Evolutionary conservation across 2,113 vertebrate species (phyloP).

Genomic region (Mellivora capensis): DNA sequence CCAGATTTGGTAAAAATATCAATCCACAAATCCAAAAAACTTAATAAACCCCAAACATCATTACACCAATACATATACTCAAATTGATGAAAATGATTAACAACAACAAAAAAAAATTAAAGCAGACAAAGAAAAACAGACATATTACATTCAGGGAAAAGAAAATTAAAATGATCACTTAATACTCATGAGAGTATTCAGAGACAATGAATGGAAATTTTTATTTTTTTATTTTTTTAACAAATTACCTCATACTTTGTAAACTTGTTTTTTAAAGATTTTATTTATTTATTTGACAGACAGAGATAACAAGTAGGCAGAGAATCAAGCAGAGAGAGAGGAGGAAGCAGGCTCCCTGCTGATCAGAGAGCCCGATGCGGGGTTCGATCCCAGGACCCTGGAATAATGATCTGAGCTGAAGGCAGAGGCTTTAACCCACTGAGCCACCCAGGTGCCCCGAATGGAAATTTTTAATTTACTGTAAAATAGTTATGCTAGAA

Average conservation of each 20-base stretch:
- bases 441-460: too few relatives aligned
- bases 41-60: background rate
- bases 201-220: background rate
- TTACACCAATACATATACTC: background rate
- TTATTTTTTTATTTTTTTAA: too few relatives aligned
- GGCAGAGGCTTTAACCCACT: too few relatives aligned
- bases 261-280: too few relatives aligned
- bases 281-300: too few relatives aligned
- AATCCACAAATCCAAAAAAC: background rate
- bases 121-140: background rate
- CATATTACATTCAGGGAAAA: background rate
- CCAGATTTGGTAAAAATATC: background rate
- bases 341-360: too few relatives aligned
- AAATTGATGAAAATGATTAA: background rate
- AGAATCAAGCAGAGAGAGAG: too few relatives aligned
- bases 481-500: background rate
- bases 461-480: background rate
- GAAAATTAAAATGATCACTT: background rate
- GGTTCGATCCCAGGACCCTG: too few relatives aligned
- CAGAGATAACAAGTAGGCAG: too few relatives aligned
- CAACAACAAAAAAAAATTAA: background rate
- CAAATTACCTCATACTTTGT: too few relatives aligned
- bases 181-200: background rate
- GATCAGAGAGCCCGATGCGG: too few relatives aligned
- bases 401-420: too few relatives aligned